Conservation (phyloP, 2,888 invertebrate genomes). For the Oscheius myriophilus region DNA sequence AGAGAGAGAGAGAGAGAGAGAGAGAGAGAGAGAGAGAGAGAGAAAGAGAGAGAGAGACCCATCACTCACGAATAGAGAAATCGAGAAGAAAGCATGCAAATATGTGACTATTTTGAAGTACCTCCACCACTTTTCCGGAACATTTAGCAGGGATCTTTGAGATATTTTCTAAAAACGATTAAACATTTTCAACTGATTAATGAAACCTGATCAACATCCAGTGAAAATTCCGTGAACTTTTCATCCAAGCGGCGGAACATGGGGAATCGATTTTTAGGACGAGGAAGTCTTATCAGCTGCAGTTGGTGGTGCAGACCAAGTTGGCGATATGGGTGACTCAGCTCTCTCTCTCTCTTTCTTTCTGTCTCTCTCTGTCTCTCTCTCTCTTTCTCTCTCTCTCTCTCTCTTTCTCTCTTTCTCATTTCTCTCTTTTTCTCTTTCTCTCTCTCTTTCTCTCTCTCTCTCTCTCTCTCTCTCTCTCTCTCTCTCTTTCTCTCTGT, state of each 20-base stretch:
- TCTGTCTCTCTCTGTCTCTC: not conserved
- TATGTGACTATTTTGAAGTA: slow-evolving; percentile 18
- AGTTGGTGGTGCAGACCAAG: no score
- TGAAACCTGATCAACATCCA: no score
- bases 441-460: slow-evolving; percentile 8
- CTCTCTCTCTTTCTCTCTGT: not conserved
- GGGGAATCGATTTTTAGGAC: no score
- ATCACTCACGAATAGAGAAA: slow-evolving; percentile 20
- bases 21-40: not conserved
- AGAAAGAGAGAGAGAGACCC: not conserved
- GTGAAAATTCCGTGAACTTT: no score
- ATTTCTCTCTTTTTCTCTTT: not conserved
- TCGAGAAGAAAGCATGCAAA: slow-evolving; percentile 18
- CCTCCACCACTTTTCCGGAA: slow-evolving; percentile 19
- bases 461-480: not conserved
- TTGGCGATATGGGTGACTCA: no score
- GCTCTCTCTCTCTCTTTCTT: not conserved
- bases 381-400: not conserved
- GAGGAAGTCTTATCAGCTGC: no score
- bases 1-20: not conserved
- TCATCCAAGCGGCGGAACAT: no score
- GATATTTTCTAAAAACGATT: slow-evolving; percentile 11
- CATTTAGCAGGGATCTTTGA: slow-evolving; percentile 21
- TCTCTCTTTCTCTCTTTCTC: slow-evolving; percentile 2
- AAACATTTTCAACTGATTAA: no score